Base-by-base conservation (phyloP, 1,140 invertebrate species). In the Metopolophium dirhodum region DNA sequence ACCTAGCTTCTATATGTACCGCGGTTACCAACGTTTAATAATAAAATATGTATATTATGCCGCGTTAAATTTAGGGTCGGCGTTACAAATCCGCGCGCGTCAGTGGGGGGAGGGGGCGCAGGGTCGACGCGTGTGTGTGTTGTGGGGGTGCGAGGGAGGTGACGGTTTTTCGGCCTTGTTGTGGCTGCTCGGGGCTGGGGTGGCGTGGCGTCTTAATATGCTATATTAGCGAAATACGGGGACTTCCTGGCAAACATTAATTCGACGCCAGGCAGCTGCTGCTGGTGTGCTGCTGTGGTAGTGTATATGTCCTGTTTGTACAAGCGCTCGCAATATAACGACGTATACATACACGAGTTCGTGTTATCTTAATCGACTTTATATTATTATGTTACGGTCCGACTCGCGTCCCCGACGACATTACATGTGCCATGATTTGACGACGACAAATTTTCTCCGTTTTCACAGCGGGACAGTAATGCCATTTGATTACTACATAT, bases 1-100 rank as follows among this genome's bases (percentile, higher is more conserved):
- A 77, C 61, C n/a, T 77, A 77, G 30, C 30, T n/a, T 6, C 30
- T 18, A 77, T 7, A 77, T n/a, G 61, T n/a, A 68, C 61, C 30
- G 61, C 61, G 30, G 61, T 68, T 68, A 68, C 61, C 61, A 68
- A n/a, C 61, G 61, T n/a, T 68, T 68, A 77, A 77, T n/a, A 77
- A 77, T 77, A 77, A 77, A 77, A 77, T 77, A 77, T 77, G 61
- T 77, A 77, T 35, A 77, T 9, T 61, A 61, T 30, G 14, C 14
- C 61, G 61, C n/a, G 61, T 77, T 77, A 77, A 77, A n/a, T 77
- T 77, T n/a, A n/a, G 30, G 61, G 61, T 77, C 30, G 61, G 61
- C 6, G 14, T 77, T 77, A 77, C 61, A n/a, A 77, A 20, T n/a
- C n/a, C 30, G 1, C 1, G 61, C 30, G 14, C 14, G 61, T 77